phyloP scores from a whole-genome alignment of 1,140 invertebrate genomes.

The Neodiprion fabricii region DNA sequence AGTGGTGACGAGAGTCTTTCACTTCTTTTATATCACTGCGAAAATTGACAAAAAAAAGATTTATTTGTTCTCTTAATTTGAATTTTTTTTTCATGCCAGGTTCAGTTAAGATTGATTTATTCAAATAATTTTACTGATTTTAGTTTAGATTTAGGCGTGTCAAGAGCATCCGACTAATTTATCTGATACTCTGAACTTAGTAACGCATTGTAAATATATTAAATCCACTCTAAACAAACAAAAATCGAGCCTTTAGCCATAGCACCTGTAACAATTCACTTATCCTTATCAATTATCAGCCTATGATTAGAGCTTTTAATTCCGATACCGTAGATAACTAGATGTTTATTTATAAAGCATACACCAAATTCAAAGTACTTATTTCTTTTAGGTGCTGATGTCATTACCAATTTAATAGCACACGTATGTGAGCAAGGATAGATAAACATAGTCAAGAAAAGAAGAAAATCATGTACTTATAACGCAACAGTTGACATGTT shows the following conservation, averaged over 20 bases:
- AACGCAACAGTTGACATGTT: too few relatives aligned
- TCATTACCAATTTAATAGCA: too few relatives aligned
- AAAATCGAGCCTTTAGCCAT: background rate
- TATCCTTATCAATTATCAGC: background rate
- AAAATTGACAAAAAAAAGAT: slow-evolving; percentile 37
- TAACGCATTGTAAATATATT: too few relatives aligned
- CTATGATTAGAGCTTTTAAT: background rate
- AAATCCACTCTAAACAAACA: background rate
- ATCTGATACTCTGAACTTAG: too few relatives aligned
- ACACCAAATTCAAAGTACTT: too few relatives aligned
- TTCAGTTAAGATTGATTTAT: background rate
- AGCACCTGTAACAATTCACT: background rate
- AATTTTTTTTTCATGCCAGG: background rate
- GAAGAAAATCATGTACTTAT: too few relatives aligned
- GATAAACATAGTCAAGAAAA: too few relatives aligned
- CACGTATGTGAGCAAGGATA: too few relatives aligned
- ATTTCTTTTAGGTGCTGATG: too few relatives aligned
- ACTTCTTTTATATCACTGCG: slow-evolving; percentile 85
- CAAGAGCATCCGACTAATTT: background rate
- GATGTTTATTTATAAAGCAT: too few relatives aligned
- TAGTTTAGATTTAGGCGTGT: background rate
- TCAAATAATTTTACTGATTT: slow-evolving; percentile 13
- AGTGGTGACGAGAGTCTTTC: slow-evolving; percentile 88
- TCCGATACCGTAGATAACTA: background rate
- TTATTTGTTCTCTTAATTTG: background rate